These are phyloP conservation scores for Drosophila murphyi DNA, from an alignment of 1,140 invertebrate genomes.

Conservation along the genomic window DNA sequence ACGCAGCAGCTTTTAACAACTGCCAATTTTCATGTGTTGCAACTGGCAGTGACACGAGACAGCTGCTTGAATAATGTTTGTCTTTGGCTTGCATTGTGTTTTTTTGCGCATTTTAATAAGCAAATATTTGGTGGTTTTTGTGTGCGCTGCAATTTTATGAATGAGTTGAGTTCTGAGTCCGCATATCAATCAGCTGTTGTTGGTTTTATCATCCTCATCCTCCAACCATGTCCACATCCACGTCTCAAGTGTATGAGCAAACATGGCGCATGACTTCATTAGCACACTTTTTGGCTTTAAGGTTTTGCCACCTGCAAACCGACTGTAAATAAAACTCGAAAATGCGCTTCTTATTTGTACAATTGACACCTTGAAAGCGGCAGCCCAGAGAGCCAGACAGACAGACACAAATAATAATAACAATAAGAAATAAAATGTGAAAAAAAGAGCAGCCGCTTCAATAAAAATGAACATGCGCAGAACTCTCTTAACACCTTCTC, in stretches of 20 bases:
- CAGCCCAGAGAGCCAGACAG: not conserved
- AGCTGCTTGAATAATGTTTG: conserved; percentile 61
- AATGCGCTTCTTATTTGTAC: conserved; percentile 62
- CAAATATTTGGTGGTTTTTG: conserved; percentile 65
- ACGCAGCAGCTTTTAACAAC: conserved; percentile 9
- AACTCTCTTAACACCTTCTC: conserved; percentile 73
- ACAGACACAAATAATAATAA: conserved; percentile 38
- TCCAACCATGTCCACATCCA: not conserved
- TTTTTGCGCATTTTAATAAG: conserved; percentile 56
- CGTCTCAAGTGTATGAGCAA: conserved; percentile 34
- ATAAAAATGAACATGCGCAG: conserved; percentile 61
- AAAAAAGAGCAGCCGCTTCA: conserved; percentile 33
- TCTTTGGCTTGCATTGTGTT: conserved; percentile 21
- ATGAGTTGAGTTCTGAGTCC: conserved; percentile 48
- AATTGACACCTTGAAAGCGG: conserved; percentile 62
- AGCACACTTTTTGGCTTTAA: conserved; percentile 48
- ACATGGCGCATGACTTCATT: conserved; percentile 52
- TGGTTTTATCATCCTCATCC: conserved; percentile 4
- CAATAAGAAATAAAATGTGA: conserved; percentile 25
- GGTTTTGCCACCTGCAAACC: conserved; percentile 43
- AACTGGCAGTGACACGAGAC: conserved; percentile 50
- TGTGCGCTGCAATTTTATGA: conserved; percentile 53
- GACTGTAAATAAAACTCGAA: conserved; percentile 25
- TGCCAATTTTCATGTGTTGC: conserved; percentile 73
- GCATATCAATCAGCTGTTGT: conserved; percentile 63